phyloP scores from a whole-genome alignment of 2,113 vertebrate species.

The Okapia johnstoni region DNA sequence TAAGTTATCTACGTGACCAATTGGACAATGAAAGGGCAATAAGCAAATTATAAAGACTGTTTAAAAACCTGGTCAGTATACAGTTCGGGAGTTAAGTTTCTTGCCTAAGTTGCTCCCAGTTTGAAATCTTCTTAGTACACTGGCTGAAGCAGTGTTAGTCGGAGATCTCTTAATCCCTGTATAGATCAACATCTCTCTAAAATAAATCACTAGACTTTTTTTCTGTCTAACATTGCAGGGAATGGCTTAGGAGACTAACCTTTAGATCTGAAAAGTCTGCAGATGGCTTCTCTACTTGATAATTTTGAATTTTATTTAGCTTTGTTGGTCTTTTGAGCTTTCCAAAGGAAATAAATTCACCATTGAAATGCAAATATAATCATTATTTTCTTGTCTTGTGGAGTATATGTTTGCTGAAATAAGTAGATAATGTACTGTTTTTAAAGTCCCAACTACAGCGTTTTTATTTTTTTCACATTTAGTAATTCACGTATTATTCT shows the following conservation, averaged over 20 bases:
- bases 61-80: background rate
- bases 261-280: conserved; percentile 5
- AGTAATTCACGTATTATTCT: conserved; percentile 19
- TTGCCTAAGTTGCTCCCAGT: background rate
- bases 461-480: background rate
- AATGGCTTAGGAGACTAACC: conserved; percentile 16
- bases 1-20: background rate
- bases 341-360: background rate
- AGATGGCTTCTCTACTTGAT: background rate
- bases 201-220: conserved; percentile 36
- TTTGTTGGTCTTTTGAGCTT: background rate
- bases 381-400: conserved; percentile 38
- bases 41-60: background rate
- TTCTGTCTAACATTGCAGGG: background rate
- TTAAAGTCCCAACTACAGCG: background rate
- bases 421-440: conserved; percentile 34
- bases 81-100: background rate
- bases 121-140: conserved; percentile 41
- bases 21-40: background rate
- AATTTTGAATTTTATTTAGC: background rate
- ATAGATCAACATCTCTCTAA: conserved; percentile 23
- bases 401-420: conserved; percentile 34
- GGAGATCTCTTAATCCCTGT: conserved; percentile 25
- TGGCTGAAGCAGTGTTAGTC: background rate
- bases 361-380: background rate